These are phyloP conservation scores for Atethmia centrago DNA, from an alignment of 2,888 invertebrate species.

Conservation along the genomic window DNA sequence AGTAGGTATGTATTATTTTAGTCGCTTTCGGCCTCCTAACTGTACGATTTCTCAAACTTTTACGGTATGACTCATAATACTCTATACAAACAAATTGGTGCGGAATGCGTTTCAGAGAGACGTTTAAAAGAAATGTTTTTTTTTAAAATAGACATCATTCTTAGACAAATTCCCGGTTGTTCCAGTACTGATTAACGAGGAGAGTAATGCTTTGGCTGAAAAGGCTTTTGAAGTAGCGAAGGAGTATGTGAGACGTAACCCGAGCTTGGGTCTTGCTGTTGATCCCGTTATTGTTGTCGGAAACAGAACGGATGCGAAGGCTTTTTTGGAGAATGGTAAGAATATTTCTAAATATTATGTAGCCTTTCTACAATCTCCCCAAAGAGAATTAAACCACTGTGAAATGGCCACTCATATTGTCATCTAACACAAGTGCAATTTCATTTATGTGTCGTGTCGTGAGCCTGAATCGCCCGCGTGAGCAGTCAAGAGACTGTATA, in stretches of 20 bases:
- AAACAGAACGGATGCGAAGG: constrained; percentile 93
- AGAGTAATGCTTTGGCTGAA: constrained; percentile 93
- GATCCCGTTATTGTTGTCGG: constrained; percentile 92
- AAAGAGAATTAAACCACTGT: no score
- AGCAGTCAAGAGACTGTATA: no score
- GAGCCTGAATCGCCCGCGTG: no score
- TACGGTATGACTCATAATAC: constrained; percentile 41
- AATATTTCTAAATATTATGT: constrained; percentile 14
- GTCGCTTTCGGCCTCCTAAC: constrained; percentile 4
- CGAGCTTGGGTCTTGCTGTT: constrained; percentile 92
- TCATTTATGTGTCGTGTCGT: no score
- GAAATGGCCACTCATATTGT: no score
- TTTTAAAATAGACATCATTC: constrained; percentile 40
- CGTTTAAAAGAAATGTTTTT: constrained; percentile 30
- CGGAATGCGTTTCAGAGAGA: constrained; percentile 31
- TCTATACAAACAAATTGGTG: constrained; percentile 37
- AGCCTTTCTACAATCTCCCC: neutral
- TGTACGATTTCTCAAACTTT: constrained; percentile 35
- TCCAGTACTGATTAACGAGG: constrained; percentile 94
- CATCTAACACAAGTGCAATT: no score
- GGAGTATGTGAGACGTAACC: constrained; percentile 93
- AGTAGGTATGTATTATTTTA: constrained; percentile 23
- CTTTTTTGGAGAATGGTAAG: constrained; percentile 93
- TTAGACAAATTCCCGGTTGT: constrained; percentile 41
- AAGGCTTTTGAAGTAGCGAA: constrained; percentile 93